Percentiles rank a stretch among this genome's conserved stretches.
These are phyloP conservation scores for Strongylocentrotus purpuratus DNA, from an alignment of 35 echinoderm and acorn worm species.

Conservation along the genomic window DNA sequence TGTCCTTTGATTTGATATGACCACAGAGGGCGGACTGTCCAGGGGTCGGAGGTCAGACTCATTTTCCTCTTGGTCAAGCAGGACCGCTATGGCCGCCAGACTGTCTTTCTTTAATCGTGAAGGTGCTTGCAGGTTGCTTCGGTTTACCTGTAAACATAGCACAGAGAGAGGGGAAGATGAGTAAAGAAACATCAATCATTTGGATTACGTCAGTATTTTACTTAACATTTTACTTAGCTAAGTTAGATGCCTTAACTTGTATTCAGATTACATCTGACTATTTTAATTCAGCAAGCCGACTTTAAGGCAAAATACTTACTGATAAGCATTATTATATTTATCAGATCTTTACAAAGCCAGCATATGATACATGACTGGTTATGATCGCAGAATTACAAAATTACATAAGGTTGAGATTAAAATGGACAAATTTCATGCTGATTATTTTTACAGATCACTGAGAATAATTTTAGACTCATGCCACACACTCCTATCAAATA, in stretches of 20 bases:
- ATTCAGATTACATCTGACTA: background rate
- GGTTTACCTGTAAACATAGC: constrained; percentile 57
- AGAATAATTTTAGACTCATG: too few species aligned
- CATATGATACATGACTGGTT: too few species aligned
- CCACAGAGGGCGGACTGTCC: constrained; percentile 78
- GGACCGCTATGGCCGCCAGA: constrained; percentile 78
- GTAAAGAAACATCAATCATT: background rate
- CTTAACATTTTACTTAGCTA: background rate
- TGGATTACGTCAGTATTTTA: background rate
- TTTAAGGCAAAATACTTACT: too few species aligned
- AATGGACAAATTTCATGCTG: too few species aligned
- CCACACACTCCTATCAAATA: too few species aligned
- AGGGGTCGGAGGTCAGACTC: constrained; percentile 53
- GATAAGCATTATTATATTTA: too few species aligned
- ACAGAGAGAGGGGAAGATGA: background rate
- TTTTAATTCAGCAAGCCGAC: too few species aligned
- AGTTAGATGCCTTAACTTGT: background rate
- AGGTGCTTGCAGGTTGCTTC: constrained; percentile 54
- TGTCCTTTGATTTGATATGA: constrained; percentile 92
- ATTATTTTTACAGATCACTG: too few species aligned
- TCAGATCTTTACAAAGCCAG: too few species aligned
- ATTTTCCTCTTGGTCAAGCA: constrained; percentile 82
- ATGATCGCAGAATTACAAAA: too few species aligned
- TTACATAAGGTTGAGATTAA: too few species aligned
- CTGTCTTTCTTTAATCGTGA: constrained; percentile 85